Percentiles rank a stretch among this genome's conserved stretches.
Evolutionary conservation across 2,888 invertebrate species (phyloP).

Genomic region (Xestia xanthographa): DNA sequence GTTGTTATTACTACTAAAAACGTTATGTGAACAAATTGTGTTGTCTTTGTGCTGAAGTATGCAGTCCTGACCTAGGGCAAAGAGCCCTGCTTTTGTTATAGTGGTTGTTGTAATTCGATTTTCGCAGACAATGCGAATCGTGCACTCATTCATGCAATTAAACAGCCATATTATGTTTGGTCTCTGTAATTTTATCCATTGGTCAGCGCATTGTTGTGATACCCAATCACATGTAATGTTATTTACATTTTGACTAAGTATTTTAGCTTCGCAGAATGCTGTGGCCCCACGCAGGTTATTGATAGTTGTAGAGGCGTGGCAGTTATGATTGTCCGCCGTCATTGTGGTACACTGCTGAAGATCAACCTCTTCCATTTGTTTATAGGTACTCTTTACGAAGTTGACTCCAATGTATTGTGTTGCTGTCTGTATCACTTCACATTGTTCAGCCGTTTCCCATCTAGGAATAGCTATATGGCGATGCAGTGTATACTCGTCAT

Average conservation of each 20-base stretch:
- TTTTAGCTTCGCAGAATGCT: constrained; percentile 2
- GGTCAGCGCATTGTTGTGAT: background rate
- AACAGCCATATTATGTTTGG: background rate
- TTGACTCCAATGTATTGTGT: background rate
- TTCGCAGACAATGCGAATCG: constrained; percentile 1
- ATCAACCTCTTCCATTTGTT: constrained; percentile 9
- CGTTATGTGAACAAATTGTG: no score
- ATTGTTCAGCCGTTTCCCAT: background rate
- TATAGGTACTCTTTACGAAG: constrained; percentile 5
- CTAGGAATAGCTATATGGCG: background rate
- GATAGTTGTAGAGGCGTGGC: background rate
- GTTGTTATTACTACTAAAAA: no score
- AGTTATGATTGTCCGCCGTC: background rate
- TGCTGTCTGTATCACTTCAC: background rate
- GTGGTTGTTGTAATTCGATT: background rate
- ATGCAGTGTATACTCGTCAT: constrained; percentile 1
- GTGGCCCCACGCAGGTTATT: constrained; percentile 5
- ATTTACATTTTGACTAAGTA: no score
- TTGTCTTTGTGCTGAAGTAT: background rate
- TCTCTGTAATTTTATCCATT: background rate
- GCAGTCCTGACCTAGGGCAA: background rate
- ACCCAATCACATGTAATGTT: background rate
- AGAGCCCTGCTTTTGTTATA: background rate
- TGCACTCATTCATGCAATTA: constrained; percentile 6
- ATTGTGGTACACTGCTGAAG: constrained; percentile 5